phyloP scores from a whole-genome alignment of 2,888 invertebrate species.

The Acleris literana region DNA sequence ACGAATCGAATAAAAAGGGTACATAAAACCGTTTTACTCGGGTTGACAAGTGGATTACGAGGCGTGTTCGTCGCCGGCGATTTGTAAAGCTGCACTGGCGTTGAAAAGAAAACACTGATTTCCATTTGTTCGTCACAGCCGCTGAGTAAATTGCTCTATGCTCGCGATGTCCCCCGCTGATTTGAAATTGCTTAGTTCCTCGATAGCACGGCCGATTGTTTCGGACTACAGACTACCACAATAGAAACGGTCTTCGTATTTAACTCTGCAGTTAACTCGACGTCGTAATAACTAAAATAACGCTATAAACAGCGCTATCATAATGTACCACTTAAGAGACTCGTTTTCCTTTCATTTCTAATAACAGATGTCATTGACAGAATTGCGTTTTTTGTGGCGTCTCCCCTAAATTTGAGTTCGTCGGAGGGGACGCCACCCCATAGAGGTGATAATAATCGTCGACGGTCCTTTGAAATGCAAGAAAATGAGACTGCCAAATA shows the following conservation, averaged over 20 bases:
- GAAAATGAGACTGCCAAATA: constrained; percentile 29
- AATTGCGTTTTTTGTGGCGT: constrained; percentile 33
- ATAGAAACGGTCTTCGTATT: constrained; percentile 26
- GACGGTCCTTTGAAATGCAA: constrained; percentile 31
- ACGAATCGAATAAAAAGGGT: constrained; percentile 11
- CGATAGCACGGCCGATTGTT: constrained; percentile 29
- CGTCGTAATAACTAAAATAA: constrained; percentile 13
- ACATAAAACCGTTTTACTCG: constrained; percentile 12
- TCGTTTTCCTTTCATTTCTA: constrained; percentile 22
- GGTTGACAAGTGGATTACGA: constrained; percentile 13
- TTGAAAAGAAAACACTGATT: constrained; percentile 35
- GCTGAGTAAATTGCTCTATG: constrained; percentile 34
- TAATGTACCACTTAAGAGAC: constrained; percentile 23
- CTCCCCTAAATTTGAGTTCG: constrained; percentile 27
- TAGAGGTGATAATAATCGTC: constrained; percentile 34
- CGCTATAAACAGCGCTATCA: constrained; percentile 2
- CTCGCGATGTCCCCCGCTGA: constrained; percentile 34
- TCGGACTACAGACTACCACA: constrained; percentile 15
- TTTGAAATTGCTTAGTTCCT: constrained; percentile 34
- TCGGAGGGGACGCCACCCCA: constrained; percentile 32
- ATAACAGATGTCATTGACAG: constrained; percentile 35
- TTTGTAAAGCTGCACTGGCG: constrained; percentile 30
- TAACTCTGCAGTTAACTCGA: constrained; percentile 7
- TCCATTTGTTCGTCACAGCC: constrained; percentile 36
- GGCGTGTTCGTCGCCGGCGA: constrained; percentile 15